Evolutionary conservation across 2,888 invertebrate genomes (phyloP).

Genomic region (Sthenelais limicola): DNA sequence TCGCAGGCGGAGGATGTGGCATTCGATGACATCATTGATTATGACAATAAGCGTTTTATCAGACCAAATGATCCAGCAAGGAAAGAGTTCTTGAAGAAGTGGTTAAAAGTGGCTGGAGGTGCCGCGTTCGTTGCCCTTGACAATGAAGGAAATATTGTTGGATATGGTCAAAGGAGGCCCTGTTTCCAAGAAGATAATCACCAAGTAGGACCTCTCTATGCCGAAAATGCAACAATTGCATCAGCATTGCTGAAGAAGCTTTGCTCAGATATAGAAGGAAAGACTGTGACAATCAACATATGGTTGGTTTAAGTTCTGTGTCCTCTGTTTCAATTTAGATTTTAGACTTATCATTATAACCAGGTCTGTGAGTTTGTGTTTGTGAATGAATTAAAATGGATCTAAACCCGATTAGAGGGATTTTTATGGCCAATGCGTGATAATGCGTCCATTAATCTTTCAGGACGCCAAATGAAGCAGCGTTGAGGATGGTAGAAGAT

Average conservation of each 20-base stretch:
- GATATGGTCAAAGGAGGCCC: slow-evolving; percentile 26
- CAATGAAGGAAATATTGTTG: slow-evolving; percentile 31
- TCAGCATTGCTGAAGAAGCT: slow-evolving; percentile 30
- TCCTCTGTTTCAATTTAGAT: too few relatives aligned
- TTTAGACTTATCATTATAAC: background rate
- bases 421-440: too few relatives aligned
- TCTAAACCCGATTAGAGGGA: too few relatives aligned
- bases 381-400: too few relatives aligned
- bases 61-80: slow-evolving; percentile 27
- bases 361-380: background rate
- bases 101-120: slow-evolving; percentile 36
- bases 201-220: slow-evolving; percentile 43
- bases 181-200: slow-evolving; percentile 38
- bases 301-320: slow-evolving; percentile 37
- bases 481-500: slow-evolving; percentile 9
- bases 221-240: slow-evolving; percentile 34
- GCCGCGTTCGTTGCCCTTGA: slow-evolving; percentile 37
- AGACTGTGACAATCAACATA: slow-evolving; percentile 28
- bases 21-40: slow-evolving; percentile 43
- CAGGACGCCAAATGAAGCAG: slow-evolving; percentile 28
- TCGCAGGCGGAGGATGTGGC: slow-evolving; percentile 33
- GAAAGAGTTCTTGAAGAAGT: slow-evolving; percentile 38
- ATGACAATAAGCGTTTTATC: slow-evolving; percentile 46
- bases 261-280: slow-evolving; percentile 29
- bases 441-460: too few relatives aligned